Percentiles rank a stretch among this genome's conserved stretches.
These are phyloP conservation scores for Pogoniulus pusillus DNA, from an alignment of 2,797 vertebrate genomes.

Conservation along the genomic window DNA sequence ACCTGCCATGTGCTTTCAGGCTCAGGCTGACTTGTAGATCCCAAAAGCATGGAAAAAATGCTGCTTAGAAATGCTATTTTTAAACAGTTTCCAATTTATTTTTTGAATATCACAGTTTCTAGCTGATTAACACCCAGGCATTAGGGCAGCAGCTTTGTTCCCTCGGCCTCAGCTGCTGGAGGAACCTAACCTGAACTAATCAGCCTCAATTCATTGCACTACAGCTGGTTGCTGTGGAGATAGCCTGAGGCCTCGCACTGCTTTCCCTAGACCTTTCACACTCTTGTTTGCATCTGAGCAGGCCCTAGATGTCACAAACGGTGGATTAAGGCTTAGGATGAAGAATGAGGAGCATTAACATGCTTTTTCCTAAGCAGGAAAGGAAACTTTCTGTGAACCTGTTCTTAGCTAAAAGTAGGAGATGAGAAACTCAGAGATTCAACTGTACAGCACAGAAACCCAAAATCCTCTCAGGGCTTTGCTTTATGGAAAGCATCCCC, in stretches of 20 bases:
- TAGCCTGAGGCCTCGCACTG: neutral
- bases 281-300: constrained; percentile 30
- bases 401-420: neutral
- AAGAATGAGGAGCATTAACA: constrained; percentile 27
- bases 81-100: neutral
- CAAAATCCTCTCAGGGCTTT: neutral
- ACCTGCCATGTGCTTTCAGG: neutral
- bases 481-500: neutral
- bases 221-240: constrained; percentile 64
- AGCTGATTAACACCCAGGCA: constrained; percentile 23
- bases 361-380: neutral
- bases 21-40: neutral
- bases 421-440: neutral
- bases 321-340: constrained; percentile 44
- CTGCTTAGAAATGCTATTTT: neutral
- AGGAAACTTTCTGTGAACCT: neutral
- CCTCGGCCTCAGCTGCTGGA: constrained; percentile 54
- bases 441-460: fast-evolving
- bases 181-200: constrained; percentile 65
- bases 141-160: constrained; percentile 43
- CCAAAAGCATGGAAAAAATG: neutral
- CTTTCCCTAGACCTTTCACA: constrained; percentile 29
- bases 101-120: neutral
- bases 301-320: constrained; percentile 24
- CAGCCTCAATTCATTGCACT: constrained; percentile 55